These are phyloP conservation scores for Paraplagusia blochii DNA, from an alignment of 2,113 vertebrate species.

Conservation along the genomic window DNA sequence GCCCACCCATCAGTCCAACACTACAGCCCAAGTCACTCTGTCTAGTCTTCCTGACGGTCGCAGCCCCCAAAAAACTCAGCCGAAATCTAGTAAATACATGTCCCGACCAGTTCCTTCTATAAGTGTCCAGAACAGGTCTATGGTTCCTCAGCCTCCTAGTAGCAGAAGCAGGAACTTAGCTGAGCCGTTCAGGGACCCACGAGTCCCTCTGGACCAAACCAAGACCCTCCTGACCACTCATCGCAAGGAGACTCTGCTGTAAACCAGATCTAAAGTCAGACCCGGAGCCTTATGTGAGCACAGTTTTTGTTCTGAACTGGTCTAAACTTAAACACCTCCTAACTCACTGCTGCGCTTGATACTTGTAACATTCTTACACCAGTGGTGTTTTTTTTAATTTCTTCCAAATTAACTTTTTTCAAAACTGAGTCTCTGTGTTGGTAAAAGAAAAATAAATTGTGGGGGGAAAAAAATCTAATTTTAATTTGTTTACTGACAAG, in stretches of 20 bases:
- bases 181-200: slow-evolving; percentile 34
- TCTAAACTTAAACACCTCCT: slow-evolving; percentile 19
- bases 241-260: slow-evolving; percentile 71
- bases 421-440: slow-evolving; percentile 24
- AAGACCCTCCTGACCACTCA: slow-evolving; percentile 47
- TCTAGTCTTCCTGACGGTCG: slow-evolving; percentile 1
- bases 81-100: slow-evolving; percentile 7
- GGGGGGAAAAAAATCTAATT: too few species aligned
- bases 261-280: slow-evolving; percentile 32
- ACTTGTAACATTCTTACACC: slow-evolving; percentile 11
- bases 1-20: slow-evolving; percentile 4
- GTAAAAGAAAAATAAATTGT: background rate
- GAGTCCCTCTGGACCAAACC: slow-evolving; percentile 39
- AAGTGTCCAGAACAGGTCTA: slow-evolving; percentile 16
- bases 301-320: slow-evolving; percentile 12
- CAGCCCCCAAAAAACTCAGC: slow-evolving; percentile 7
- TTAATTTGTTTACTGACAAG: too few species aligned
- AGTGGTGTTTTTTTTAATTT: slow-evolving; percentile 31
- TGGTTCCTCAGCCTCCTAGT: slow-evolving; percentile 2
- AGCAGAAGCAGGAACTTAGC: slow-evolving; percentile 23
- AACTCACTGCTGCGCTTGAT: background rate
- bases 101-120: slow-evolving; percentile 11
- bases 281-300: slow-evolving; percentile 66
- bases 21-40: background rate
- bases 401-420: slow-evolving; percentile 56